Percentiles rank a stretch among this genome's conserved stretches.
Conservation (phyloP, 2,888 invertebrate genomes). For the Bimastos eiseni region DNA sequence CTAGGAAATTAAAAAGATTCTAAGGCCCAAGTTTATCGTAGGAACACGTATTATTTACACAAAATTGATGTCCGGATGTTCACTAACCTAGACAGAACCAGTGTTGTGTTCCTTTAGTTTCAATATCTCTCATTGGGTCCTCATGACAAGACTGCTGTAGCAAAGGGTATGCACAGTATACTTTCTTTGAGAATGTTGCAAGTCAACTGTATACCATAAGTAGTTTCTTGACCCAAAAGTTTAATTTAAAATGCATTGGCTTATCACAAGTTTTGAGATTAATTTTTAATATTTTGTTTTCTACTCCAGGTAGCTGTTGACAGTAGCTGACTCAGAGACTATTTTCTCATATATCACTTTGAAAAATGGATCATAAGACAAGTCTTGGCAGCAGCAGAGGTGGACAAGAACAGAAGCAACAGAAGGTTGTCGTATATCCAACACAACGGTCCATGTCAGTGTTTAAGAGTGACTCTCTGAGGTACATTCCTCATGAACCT, state of each 20-base stretch:
- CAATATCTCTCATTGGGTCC: not conserved
- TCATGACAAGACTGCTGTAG: not conserved
- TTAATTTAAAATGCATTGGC: too few relatives aligned
- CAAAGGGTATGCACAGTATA: not conserved
- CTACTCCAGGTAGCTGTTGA: not conserved
- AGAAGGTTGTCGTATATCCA: slow-evolving; percentile 7
- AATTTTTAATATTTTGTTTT: not conserved
- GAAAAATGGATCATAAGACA: not conserved
- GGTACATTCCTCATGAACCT: slow-evolving; percentile 37
- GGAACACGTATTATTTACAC: not conserved
- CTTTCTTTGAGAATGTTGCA: too few relatives aligned
- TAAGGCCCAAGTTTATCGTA: not conserved
- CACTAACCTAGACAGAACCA: too few relatives aligned
- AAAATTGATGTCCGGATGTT: too few relatives aligned
- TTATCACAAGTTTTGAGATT: too few relatives aligned
- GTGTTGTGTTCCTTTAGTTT: not conserved
- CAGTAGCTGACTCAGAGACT: not conserved
- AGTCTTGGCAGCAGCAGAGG: not conserved
- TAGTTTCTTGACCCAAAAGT: too few relatives aligned
- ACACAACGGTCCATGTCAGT: not conserved
- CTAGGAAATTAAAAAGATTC: not conserved
- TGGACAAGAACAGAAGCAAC: not conserved
- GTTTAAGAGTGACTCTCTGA: slow-evolving; percentile 8
- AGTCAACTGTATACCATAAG: too few relatives aligned
- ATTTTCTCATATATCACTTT: not conserved